Conservation (phyloP, 2,888 invertebrate species). For the Norana najaformis region DNA sequence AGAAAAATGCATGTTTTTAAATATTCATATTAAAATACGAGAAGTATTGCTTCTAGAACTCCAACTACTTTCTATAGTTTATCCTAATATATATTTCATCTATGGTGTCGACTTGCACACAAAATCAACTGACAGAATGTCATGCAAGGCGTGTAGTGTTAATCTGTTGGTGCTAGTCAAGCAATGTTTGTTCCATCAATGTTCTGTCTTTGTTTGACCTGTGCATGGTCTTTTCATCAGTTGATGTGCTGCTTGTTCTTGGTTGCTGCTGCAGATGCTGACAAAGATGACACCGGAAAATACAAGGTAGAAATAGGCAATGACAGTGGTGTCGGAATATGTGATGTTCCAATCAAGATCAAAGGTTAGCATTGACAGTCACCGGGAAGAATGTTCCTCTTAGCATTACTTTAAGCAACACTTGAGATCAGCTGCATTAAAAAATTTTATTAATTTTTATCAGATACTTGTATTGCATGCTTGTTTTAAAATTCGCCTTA, state of each 20-base stretch:
- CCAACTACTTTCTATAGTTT: too few species aligned
- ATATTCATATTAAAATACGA: too few species aligned
- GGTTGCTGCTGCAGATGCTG: conserved; percentile 67
- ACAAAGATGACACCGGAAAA: conserved; percentile 84
- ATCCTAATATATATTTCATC: too few species aligned
- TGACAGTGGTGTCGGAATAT: conserved; percentile 84
- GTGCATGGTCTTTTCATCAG: not conserved
- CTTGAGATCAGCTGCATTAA: not conserved
- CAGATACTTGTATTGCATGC: too few species aligned
- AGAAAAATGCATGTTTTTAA: too few species aligned
- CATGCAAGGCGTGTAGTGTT: too few species aligned
- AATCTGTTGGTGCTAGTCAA: too few species aligned
- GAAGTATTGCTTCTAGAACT: too few species aligned
- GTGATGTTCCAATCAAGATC: conserved; percentile 81
- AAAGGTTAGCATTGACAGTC: conserved; percentile 69
- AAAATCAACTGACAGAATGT: too few species aligned
- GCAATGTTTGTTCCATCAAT: not conserved
- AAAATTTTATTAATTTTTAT: too few species aligned
- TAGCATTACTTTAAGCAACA: not conserved
- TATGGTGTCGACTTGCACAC: too few species aligned
- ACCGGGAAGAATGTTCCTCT: not conserved
- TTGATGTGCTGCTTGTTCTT: not conserved
- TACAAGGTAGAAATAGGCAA: conserved; percentile 87
- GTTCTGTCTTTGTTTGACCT: not conserved
- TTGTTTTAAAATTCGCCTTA: too few species aligned